Percentiles rank a stretch among this genome's conserved stretches.
phyloP scores from a whole-genome alignment of 2,888 invertebrate genomes.

The Drosophila borealis region DNA sequence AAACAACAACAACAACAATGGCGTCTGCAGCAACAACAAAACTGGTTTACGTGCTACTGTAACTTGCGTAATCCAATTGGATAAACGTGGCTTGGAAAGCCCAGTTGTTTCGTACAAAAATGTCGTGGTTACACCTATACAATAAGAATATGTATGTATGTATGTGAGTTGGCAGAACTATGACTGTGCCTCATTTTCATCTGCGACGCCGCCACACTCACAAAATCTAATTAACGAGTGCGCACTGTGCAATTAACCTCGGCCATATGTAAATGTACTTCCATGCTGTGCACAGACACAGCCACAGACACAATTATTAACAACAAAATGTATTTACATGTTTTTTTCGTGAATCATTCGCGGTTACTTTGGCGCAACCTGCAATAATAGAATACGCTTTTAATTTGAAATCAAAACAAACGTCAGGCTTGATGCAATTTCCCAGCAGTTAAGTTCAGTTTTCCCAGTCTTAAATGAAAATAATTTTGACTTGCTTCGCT shows the following conservation, averaged over 20 bases:
- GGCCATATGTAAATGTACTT: constrained; percentile 63
- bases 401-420: constrained; percentile 30
- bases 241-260: constrained; percentile 71
- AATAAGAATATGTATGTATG: not conserved
- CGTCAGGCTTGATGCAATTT: constrained; percentile 33
- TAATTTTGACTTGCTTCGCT: constrained; percentile 37
- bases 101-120: constrained; percentile 11
- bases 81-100: constrained; percentile 60
- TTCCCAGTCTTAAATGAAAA: constrained; percentile 36
- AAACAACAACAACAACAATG: constrained; percentile 41
- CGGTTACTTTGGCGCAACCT: not conserved
- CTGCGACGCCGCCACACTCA: constrained; percentile 43
- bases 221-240: constrained; percentile 68
- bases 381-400: constrained; percentile 5
- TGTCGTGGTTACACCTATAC: not conserved
- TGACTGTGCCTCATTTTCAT: constrained; percentile 6
- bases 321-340: constrained; percentile 10
- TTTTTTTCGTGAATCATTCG: constrained; percentile 35
- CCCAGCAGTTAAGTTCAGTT: constrained; percentile 31
- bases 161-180: not conserved
- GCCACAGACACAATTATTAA: constrained; percentile 15
- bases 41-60: constrained; percentile 60
- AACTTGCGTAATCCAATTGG: constrained; percentile 63
- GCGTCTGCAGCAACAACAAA: constrained; percentile 31
- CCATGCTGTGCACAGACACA: constrained; percentile 30